Conservation (phyloP, 2,797 vertebrate species). For the Kryptopterus vitreolus region DNA sequence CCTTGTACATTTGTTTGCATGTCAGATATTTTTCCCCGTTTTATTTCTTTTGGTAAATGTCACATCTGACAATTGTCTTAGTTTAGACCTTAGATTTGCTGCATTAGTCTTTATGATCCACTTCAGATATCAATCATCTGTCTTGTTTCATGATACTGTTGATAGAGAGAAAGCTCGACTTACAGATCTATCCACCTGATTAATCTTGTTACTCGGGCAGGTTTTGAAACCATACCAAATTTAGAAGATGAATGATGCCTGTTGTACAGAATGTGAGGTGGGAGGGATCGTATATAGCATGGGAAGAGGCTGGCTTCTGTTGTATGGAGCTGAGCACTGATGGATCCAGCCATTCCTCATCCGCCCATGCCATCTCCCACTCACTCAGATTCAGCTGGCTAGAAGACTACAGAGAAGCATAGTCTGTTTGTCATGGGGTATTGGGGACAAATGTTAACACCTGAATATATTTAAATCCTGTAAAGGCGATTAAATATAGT, state of each 20-base stretch:
- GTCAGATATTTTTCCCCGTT: not conserved
- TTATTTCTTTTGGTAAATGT: not conserved
- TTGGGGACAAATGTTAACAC: not conserved
- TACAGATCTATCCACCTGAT: conserved; percentile 29
- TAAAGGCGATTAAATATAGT: not conserved
- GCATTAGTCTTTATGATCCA: conserved; percentile 12
- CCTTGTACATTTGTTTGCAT: not conserved
- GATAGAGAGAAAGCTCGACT: conserved; percentile 37
- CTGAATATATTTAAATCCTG: not conserved
- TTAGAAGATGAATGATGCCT: conserved; percentile 44
- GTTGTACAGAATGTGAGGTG: conserved; percentile 30
- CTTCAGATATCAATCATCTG: conserved; percentile 18
- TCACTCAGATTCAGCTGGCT: conserved; percentile 31
- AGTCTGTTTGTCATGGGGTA: not conserved
- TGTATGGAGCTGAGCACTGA: conserved; percentile 26
- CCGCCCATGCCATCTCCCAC: conserved; percentile 39
- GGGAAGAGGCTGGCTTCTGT: conserved; percentile 26
- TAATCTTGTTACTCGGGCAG: conserved; percentile 39
- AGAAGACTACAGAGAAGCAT: not conserved
- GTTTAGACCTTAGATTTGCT: not conserved
- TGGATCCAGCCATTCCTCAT: conserved; percentile 32
- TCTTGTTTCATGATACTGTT: not conserved
- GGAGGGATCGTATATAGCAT: conserved; percentile 14
- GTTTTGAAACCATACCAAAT: conserved; percentile 35
- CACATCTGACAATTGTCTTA: not conserved